Percentiles rank a stretch among this genome's conserved stretches.
Evolutionary conservation across 2,113 vertebrate species (phyloP).

Genomic region (Polyodon spathula): DNA sequence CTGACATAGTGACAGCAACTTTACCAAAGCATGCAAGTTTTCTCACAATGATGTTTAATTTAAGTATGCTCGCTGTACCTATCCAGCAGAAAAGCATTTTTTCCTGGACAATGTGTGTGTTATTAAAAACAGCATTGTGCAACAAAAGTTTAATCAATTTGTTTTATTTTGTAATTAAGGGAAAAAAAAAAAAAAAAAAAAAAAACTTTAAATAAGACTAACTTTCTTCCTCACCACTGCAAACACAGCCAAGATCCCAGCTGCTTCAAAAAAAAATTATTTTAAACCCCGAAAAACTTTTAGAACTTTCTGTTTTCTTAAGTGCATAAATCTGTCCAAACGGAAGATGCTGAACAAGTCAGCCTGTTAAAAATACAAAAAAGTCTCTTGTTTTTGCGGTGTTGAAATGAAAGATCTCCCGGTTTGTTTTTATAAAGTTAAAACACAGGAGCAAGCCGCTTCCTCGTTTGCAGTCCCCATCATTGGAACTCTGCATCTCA

Average conservation of each 20-base stretch:
- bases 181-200: constrained; percentile 46
- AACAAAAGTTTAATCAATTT: constrained; percentile 42
- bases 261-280: constrained; percentile 18
- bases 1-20: too few species aligned
- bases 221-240: constrained; percentile 56
- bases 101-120: too few species aligned
- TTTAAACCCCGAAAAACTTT: constrained; percentile 36
- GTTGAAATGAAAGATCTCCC: constrained; percentile 34
- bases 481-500: constrained; percentile 7
- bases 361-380: constrained; percentile 81
- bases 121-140: constrained; percentile 29
- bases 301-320: constrained; percentile 22
- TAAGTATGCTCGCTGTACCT: too few species aligned
- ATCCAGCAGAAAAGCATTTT: too few species aligned
- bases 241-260: constrained; percentile 43
- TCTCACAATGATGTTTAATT: too few species aligned
- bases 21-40: too few species aligned
- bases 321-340: constrained; percentile 78
- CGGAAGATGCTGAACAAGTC: constrained; percentile 68
- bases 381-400: constrained; percentile 39
- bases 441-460: constrained; percentile 61
- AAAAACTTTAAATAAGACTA: constrained; percentile 62
- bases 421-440: constrained; percentile 49
- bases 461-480: constrained; percentile 35
- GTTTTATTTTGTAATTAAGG: constrained; percentile 73